Evolutionary conservation across 2,113 vertebrate genomes (phyloP), one percentile per base, ranked within the genome.

Genomic region (Oncorhynchus gorbuscha): DNA sequence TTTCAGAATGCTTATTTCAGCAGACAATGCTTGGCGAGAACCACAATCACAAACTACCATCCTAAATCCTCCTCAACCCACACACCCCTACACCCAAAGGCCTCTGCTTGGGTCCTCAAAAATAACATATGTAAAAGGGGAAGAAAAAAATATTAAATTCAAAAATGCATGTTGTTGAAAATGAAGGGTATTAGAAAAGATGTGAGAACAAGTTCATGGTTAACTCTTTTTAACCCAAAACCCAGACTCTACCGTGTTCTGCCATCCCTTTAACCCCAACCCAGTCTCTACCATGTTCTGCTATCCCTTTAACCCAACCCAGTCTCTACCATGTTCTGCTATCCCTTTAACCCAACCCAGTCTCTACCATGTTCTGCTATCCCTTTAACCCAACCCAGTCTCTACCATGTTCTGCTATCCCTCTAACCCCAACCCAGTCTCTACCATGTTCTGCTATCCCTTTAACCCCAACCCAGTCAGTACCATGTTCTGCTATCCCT

Each of bases 101-200:
- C 93, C 93, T 92, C 93, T 89, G 91, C 94, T 94, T 90, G 84
- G 90, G 92, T 94, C 94, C 93, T 92, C 86, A 91, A 90, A 90
- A 93, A 83, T 80, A 83, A 85, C 39, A 45, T 45, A 45, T 3
- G 39, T 3, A 45, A 45, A 45, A 45, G 9, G 11, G 9, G 39
- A 9, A 45, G 39, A 45, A 45, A 11, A 45, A 45, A 45, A 45
- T 45, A 45, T 11, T 45, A 11, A 2, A 45, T 18, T 55, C 5
- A 14, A 55, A 55, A 55, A 55, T 14, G 51, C 5, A 55, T 5
- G 51, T 14, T 18, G 16, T 4, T 14, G 51, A 18, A 55, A 55
- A 55, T 55, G 4, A 55, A 18, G 5, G 51, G 16, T 18, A 55
- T 4, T 18, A 18, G 14, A 4, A 16, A 16, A 55, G 14, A 55